phyloP scores from a whole-genome alignment of 2,797 vertebrate species.

The Gymnopithys bicolor region DNA sequence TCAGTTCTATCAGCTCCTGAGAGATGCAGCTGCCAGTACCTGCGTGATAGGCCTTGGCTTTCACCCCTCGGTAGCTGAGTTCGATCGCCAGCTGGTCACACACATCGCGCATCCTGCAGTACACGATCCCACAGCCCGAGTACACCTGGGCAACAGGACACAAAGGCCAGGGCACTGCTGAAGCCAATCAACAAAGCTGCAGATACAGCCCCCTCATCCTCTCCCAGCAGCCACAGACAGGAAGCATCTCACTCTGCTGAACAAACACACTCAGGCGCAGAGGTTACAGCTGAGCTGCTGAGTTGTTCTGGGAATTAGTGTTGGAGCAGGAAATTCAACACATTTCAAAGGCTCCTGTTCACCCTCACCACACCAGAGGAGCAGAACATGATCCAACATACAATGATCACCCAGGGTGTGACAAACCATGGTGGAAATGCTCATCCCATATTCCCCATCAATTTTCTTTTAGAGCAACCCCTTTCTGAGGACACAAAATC shows the following conservation, averaged over 20 bases:
- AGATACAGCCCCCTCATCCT: not conserved
- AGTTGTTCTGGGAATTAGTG: not conserved
- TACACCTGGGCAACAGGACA: constrained; percentile 76
- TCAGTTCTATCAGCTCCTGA: not conserved
- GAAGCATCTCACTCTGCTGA: not conserved
- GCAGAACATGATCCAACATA: not conserved
- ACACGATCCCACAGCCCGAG: constrained; percentile 90
- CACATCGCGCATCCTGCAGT: constrained; percentile 93
- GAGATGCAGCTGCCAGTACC: constrained; percentile 75
- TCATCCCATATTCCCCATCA: not conserved
- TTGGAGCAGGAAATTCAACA: not conserved
- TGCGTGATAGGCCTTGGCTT: constrained; percentile 93
- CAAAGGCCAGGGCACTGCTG: not conserved
- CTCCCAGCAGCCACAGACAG: not conserved
- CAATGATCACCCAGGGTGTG: accelerated
- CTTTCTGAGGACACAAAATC: not conserved
- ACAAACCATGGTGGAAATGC: not conserved
- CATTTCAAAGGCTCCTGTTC: not conserved
- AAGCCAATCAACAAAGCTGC: not conserved
- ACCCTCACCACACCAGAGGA: not conserved
- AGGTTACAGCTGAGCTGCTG: not conserved
- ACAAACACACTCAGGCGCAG: not conserved
- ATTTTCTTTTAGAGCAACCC: not conserved
- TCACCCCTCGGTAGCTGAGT: constrained; percentile 87
- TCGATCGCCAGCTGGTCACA: constrained; percentile 92